Evolutionary conservation across 2,888 invertebrate genomes (phyloP), one percentile per base, ranked within the genome.

Genomic region (Melieria crassipennis): DNA sequence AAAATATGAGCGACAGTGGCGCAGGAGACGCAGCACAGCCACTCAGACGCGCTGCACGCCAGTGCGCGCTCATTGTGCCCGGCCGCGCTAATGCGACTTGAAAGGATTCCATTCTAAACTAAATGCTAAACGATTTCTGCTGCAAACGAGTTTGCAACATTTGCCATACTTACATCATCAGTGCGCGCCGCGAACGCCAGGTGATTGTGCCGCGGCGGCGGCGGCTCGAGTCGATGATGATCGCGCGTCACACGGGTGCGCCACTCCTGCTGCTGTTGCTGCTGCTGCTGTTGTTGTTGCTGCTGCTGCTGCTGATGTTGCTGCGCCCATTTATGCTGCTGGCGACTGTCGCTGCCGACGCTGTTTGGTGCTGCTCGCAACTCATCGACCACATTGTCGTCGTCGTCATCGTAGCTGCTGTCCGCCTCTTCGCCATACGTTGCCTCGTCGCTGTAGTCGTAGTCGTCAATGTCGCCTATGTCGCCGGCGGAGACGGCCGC

Each of bases 351-450:
- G 60, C 10, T 60, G 52, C 5, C 61, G 60, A 67, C 52, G 65
- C 6, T 57, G 50, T n/a, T 50, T 45, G 47, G 3, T 66, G 55
- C 30, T 30, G 30, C 30, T 30, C 30, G 30, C 30, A 30, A 30
- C 30, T 30, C 30, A 30, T 30, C 30, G 30, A 30, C 30, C 30
- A 30, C 30, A 30, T 30, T 30, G 30, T 30, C 65, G 48, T 73
- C 75, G 57, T 68, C 72, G 46, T 69, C 69, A 69, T 64, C 68
- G 60, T 76, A 73, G 42, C 64, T 71, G 16, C 75, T 30, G 45
- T 50, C 52, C 45, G 63, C 47, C 45, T 69, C 64, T 50, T 69
- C 64, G 52, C 72, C n/a, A n/a, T n/a, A n/a, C n/a, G n/a, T n/a
- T n/a, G n/a, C n/a, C 45, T 69, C 64, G 55, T 69, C 64, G 52